Base-by-base conservation (phyloP, 2,113 vertebrate genomes). In the Leptobrachium ailaonicum region DNA sequence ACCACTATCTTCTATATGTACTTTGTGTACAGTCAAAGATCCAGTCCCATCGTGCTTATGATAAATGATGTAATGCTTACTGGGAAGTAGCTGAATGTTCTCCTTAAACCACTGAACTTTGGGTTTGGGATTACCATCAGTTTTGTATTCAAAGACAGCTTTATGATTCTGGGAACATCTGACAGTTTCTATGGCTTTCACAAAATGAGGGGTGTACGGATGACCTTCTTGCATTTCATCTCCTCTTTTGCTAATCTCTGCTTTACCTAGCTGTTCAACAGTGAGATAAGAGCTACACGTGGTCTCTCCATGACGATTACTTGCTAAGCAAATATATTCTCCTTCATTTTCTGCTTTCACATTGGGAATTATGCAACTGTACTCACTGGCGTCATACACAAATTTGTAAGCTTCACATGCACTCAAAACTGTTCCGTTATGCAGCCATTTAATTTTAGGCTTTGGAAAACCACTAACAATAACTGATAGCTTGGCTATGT, bases 401-500 rank as follows among this genome's bases (percentile, higher is more conserved):
- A 96, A 87, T 53, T 87, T 94, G 83, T 92, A 93, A 13, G 92
- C 84, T 6, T 82, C 77, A 10, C 94, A 94, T 72, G 92, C 84
- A 0, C 74, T 90, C 82, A 99, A 84, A 12, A 86, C 75, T 8
- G 53, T 77, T 2, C 91, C 90, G 32, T 96, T 95, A 82, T 95
- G 95, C 86, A 96, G 93, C 95, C 96, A 98, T 12, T 95, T 91
- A 82, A 97, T 91, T 45, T 91, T 92, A 45, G 96, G 96, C 58
- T 89, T 90, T 40, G 97, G 96, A 67, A 87, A 87, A 71, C 95
- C 96, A 53, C 82, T 89, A 83, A 95, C 88, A 62, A 85, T 92
- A 50, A 98, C 92, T 41, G 94, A 95, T 41, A 99, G 87, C 62
- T 79, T 94, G 70, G 93, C 92, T 4, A 92, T 88, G 82, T 95